Evolutionary conservation across 2,888 invertebrate species (phyloP).

Genomic region (Cryptosula pallasiana): DNA sequence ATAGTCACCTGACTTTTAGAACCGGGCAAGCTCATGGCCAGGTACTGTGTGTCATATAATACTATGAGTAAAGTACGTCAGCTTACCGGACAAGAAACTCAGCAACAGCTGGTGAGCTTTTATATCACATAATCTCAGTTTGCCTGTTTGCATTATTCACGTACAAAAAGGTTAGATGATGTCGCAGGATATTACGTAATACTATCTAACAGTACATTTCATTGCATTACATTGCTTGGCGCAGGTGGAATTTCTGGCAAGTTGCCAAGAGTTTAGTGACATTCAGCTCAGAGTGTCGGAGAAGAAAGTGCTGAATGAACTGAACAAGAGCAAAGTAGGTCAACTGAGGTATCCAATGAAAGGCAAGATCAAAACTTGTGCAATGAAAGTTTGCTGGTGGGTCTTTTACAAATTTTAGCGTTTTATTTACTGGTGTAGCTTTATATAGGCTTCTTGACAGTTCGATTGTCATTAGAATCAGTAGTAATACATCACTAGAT

Average conservation of each 20-base stretch:
- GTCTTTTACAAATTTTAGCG: too few species aligned
- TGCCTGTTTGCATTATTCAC: too few species aligned
- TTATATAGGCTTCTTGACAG: too few species aligned
- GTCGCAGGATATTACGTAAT: too few species aligned
- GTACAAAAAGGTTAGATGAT: too few species aligned
- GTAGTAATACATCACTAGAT: too few species aligned
- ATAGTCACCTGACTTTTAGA: constrained; percentile 35
- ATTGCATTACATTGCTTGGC: too few species aligned
- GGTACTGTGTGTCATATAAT: constrained; percentile 63
- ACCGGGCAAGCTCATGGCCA: constrained; percentile 66
- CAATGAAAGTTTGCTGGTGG: constrained; percentile 67
- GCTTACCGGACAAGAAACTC: constrained; percentile 41
- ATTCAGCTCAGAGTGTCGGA: constrained; percentile 67
- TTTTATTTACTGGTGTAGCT: too few species aligned
- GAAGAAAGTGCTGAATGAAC: constrained; percentile 63
- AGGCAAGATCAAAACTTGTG: constrained; percentile 65
- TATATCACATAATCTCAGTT: too few species aligned
- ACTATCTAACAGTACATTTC: too few species aligned
- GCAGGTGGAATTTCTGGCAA: constrained; percentile 40
- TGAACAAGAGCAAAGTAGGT: constrained; percentile 63
- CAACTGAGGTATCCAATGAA: constrained; percentile 64
- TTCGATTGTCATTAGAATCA: too few species aligned
- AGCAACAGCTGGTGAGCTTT: constrained; percentile 46
- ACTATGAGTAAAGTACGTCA: constrained; percentile 62
- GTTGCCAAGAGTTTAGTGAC: constrained; percentile 65